Evolutionary conservation across 2,113 vertebrate species (phyloP).

Genomic region (Thomomys bottae): DNA sequence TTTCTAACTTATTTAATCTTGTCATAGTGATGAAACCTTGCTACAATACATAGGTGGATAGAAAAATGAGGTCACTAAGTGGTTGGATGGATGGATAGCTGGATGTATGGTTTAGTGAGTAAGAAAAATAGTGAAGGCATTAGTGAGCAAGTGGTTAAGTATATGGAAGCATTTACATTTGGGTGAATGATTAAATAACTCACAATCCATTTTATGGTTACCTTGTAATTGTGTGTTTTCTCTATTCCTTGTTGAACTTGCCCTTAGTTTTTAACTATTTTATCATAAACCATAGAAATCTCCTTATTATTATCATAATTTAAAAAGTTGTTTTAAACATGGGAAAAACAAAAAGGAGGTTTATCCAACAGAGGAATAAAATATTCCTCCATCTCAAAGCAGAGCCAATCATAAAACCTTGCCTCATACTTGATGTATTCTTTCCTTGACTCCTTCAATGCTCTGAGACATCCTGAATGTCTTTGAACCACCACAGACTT

Average conservation of each 20-base stretch:
- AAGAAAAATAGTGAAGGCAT: too few species aligned
- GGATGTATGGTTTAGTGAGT: background rate
- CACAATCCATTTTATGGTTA: background rate
- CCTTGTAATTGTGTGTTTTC: background rate
- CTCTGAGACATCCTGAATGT: background rate
- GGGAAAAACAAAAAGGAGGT: background rate
- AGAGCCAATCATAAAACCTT: background rate
- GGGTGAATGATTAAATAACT: background rate
- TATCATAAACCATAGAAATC: background rate
- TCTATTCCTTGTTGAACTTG: background rate
- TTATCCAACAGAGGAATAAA: background rate
- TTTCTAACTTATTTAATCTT: slow-evolving; percentile 19
- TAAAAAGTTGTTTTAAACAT: background rate
- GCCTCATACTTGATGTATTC: background rate
- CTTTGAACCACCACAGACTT: background rate
- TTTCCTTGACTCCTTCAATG: background rate
- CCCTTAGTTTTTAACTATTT: background rate
- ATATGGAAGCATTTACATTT: background rate
- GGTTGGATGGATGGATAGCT: background rate
- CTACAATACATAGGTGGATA: background rate
- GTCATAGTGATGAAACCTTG: too few species aligned
- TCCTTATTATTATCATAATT: background rate
- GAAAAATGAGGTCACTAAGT: background rate
- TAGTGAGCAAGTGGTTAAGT: too few species aligned
- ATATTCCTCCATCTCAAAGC: background rate